phyloP scores from a whole-genome alignment of 2,888 invertebrate genomes.

The Drosophila niveifrons region DNA sequence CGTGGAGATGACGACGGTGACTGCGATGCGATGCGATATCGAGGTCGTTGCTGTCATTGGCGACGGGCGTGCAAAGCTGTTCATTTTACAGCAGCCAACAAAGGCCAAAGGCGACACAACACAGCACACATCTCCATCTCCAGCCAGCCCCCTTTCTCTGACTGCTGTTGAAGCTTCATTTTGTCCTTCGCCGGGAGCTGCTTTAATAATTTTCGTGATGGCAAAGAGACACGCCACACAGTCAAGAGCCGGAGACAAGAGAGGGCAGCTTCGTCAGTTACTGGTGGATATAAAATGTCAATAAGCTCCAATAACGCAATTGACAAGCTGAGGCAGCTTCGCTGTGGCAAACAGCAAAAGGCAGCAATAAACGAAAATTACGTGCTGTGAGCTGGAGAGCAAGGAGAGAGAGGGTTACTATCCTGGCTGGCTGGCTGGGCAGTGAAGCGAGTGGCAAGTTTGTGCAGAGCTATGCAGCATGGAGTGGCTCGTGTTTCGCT shows the following conservation, averaged over 20 bases:
- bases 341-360: conserved; percentile 37
- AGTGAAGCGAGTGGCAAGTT: conserved; percentile 61
- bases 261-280: conserved; percentile 7
- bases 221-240: conserved; percentile 9
- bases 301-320: conserved; percentile 80
- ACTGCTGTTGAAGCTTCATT: conserved; percentile 20
- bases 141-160: background rate
- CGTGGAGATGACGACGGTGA: background rate
- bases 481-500: conserved; percentile 22
- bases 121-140: conserved; percentile 4
- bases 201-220: conserved; percentile 59
- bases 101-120: conserved; percentile 62
- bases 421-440: conserved; percentile 54
- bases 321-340: conserved; percentile 70
- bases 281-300: conserved; percentile 78
- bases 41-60: conserved; percentile 45
- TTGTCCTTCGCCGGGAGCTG: conserved; percentile 50
- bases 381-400: conserved; percentile 2
- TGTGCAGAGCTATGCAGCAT: conserved; percentile 50
- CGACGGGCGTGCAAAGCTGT: conserved; percentile 44
- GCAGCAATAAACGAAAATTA: conserved; percentile 41
- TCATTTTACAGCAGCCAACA: conserved; percentile 70
- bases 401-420: conserved; percentile 21
- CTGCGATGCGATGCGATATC: background rate
- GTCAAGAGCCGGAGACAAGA: background rate